Conservation (phyloP, 2,113 vertebrate genomes). For the Cranoglanis bouderius region DNA sequence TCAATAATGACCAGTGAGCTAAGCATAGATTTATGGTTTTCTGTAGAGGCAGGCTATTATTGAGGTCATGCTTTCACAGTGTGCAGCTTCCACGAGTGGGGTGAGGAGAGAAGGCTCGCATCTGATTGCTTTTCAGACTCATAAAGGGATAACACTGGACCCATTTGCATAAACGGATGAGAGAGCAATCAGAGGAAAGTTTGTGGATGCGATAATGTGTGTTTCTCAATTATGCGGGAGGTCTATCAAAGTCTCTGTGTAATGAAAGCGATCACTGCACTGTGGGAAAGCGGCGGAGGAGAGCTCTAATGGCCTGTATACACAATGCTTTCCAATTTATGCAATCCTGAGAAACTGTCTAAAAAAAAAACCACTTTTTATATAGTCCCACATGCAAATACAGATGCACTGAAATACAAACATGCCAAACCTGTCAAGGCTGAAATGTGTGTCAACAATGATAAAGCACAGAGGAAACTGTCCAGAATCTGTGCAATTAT, state of each 20-base stretch:
- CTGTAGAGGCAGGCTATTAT: constrained; percentile 32
- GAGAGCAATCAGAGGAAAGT: constrained; percentile 41
- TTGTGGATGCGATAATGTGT: constrained; percentile 38
- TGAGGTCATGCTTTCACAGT: constrained; percentile 39
- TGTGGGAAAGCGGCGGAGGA: constrained; percentile 13
- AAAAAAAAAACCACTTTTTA: constrained; percentile 4
- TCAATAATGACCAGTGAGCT: constrained; percentile 47
- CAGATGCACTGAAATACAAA: not conserved
- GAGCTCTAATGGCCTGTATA: constrained; percentile 37
- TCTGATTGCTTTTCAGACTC: constrained; percentile 40
- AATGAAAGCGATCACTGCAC: constrained; percentile 41
- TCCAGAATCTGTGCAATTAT: not conserved
- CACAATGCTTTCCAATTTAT: constrained; percentile 40
- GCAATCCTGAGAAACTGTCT: constrained; percentile 8
- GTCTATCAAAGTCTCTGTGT: constrained; percentile 39
- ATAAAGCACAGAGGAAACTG: not conserved
- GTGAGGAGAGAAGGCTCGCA: not conserved
- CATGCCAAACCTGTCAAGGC: not conserved
- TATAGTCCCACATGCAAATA: not conserved
- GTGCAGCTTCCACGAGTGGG: not conserved
- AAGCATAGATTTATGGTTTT: constrained; percentile 39
- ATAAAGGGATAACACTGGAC: constrained; percentile 36
- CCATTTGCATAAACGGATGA: constrained; percentile 53
- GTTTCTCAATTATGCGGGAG: constrained; percentile 42
- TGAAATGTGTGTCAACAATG: not conserved